A percentile compares a stretch with the other conserved stretches of the same genome.
phyloP scores from a whole-genome alignment of 1,140 invertebrate genomes.

The Drosophila pseudoananassae region DNA sequence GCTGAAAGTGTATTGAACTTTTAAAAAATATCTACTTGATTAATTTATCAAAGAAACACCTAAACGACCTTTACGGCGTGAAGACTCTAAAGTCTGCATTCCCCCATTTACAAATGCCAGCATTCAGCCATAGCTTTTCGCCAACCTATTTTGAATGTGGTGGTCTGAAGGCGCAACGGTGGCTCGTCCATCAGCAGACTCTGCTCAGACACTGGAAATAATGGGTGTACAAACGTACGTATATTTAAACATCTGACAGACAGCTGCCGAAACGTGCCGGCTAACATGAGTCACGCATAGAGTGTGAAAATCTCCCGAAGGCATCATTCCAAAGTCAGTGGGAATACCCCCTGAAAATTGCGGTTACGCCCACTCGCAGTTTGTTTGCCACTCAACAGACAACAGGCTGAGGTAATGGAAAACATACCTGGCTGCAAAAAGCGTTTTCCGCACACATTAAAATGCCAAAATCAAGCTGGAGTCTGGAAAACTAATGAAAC shows the following conservation, averaged over 20 bases:
- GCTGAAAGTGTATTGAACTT: neutral
- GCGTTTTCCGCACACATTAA: constrained; percentile 34
- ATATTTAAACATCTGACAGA: constrained; percentile 25
- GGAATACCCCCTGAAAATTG: constrained; percentile 33
- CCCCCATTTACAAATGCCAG: constrained; percentile 60
- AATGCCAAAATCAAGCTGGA: constrained; percentile 39
- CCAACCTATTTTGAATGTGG: constrained; percentile 70
- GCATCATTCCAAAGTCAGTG: neutral
- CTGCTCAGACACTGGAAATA: constrained; percentile 29
- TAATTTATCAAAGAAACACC: constrained; percentile 12
- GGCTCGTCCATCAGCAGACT: constrained; percentile 66
- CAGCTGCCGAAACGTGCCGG: constrained; percentile 70
- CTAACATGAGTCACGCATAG: constrained; percentile 70
- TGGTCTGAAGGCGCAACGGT: constrained; percentile 20
- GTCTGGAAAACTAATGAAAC: constrained; percentile 52
- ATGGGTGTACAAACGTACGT: neutral
- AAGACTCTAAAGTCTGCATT: constrained; percentile 1
- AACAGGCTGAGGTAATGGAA: constrained; percentile 31
- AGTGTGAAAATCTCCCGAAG: constrained; percentile 39
- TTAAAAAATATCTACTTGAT: neutral
- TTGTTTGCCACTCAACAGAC: constrained; percentile 9
- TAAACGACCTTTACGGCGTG: constrained; percentile 7
- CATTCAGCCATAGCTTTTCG: constrained; percentile 62
- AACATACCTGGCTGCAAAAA: constrained; percentile 28
- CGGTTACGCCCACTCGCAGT: constrained; percentile 29